Conservation (phyloP, 2,888 invertebrate genomes). For the Itoplectis maculator region DNA sequence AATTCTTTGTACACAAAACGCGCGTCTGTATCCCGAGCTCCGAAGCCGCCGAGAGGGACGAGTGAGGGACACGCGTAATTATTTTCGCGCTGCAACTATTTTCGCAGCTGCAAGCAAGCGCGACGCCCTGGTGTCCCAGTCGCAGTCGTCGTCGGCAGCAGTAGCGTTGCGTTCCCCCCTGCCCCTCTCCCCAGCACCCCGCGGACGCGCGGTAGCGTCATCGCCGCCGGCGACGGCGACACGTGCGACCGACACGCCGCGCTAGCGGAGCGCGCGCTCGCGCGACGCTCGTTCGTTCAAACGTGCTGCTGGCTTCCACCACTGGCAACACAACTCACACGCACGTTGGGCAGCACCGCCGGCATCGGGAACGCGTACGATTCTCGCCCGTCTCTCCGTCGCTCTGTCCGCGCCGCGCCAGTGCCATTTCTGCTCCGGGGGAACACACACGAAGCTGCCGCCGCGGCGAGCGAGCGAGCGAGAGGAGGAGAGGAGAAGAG, state of each 20-base stretch:
- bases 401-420: slow-evolving; percentile 1
- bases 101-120: slow-evolving; percentile 73
- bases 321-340: slow-evolving; percentile 15
- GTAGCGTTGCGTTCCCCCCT: neutral
- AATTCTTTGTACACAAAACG: neutral
- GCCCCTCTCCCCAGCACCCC: neutral
- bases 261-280: slow-evolving; percentile 32
- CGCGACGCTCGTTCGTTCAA: slow-evolving; percentile 40
- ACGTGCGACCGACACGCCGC: slow-evolving; percentile 67
- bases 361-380: neutral
- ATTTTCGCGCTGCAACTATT: slow-evolving; percentile 80
- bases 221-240: slow-evolving; percentile 53
- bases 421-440: slow-evolving; percentile 35
- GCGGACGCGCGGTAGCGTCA: slow-evolving; percentile 27
- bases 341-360: slow-evolving; percentile 1
- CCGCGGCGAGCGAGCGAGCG: neutral
- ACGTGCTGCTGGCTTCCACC: slow-evolving; percentile 27
- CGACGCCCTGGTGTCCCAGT: slow-evolving; percentile 68
- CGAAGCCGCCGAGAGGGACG: slow-evolving; percentile 47
- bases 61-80: slow-evolving; percentile 75
- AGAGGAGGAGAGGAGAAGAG: neutral
- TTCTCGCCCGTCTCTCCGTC: neutral
- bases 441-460: slow-evolving; percentile 55
- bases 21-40: neutral
- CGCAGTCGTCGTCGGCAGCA: slow-evolving; percentile 65